Percentiles rank a stretch among this genome's conserved stretches.
Evolutionary conservation across 2,797 vertebrate species (phyloP).

Genomic region (Threskiornis aethiopicus): DNA sequence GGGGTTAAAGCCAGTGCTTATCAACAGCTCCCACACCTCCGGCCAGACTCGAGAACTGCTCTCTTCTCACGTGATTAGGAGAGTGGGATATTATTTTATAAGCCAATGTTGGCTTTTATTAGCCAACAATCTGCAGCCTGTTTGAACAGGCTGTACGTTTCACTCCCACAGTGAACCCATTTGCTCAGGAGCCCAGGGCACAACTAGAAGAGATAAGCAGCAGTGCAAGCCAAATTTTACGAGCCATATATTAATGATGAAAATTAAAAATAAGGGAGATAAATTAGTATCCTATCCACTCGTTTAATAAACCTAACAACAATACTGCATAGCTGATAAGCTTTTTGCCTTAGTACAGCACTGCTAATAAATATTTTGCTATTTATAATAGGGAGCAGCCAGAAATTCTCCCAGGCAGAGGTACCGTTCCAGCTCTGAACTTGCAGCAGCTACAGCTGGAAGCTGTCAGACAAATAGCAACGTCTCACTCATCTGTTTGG

Average conservation of each 20-base stretch:
- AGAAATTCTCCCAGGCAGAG: neutral
- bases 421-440: neutral
- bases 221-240: neutral
- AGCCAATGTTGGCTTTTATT: neutral
- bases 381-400: neutral
- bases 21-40: neutral
- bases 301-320: neutral
- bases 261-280: constrained; percentile 34
- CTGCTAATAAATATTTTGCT: neutral
- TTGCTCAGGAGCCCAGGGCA: neutral
- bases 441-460: neutral
- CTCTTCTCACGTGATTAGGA: neutral
- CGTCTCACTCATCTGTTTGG: neutral
- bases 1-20: neutral
- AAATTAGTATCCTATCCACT: constrained; percentile 10
- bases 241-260: constrained; percentile 11
- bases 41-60: accelerated
- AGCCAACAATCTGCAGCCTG: neutral
- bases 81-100: neutral
- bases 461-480: neutral
- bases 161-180: accelerated
- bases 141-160: neutral
- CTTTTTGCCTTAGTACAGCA: neutral
- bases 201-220: neutral
- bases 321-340: neutral